Evolutionary conservation across 2,797 vertebrate genomes (phyloP).

Genomic region (Enteromius argenteus): DNA sequence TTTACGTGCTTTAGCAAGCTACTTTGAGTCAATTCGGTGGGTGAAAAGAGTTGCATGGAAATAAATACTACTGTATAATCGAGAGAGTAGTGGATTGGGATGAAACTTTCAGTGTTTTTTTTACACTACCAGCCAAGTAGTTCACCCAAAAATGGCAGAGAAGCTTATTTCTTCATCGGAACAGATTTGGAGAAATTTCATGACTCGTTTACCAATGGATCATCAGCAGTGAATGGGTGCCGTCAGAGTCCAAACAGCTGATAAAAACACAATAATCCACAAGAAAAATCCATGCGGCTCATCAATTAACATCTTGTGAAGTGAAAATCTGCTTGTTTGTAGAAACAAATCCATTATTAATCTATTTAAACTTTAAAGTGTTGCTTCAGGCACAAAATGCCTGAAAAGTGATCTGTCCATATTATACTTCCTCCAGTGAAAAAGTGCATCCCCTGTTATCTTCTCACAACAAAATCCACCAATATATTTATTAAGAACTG

Average conservation of each 20-base stretch:
- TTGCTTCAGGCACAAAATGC: neutral
- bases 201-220: neutral
- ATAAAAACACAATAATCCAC: neutral
- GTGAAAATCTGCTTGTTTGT: neutral
- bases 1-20: neutral
- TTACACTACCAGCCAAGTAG: neutral
- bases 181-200: neutral
- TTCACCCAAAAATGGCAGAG: neutral
- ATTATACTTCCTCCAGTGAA: neutral
- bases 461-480: neutral
- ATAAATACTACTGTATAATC: neutral
- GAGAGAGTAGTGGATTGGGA: slow-evolving; percentile 18
- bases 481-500: neutral
- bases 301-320: neutral
- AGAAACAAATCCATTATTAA: neutral
- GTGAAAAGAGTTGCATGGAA: slow-evolving; percentile 19
- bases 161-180: neutral
- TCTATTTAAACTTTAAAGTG: neutral
- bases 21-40: slow-evolving; percentile 10
- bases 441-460: neutral
- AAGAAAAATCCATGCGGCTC: neutral
- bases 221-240: neutral
- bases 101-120: neutral
- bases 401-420: neutral
- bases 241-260: neutral